Base-by-base conservation (phyloP, 2,113 vertebrate genomes). In the Notiomystis cincta region DNA sequence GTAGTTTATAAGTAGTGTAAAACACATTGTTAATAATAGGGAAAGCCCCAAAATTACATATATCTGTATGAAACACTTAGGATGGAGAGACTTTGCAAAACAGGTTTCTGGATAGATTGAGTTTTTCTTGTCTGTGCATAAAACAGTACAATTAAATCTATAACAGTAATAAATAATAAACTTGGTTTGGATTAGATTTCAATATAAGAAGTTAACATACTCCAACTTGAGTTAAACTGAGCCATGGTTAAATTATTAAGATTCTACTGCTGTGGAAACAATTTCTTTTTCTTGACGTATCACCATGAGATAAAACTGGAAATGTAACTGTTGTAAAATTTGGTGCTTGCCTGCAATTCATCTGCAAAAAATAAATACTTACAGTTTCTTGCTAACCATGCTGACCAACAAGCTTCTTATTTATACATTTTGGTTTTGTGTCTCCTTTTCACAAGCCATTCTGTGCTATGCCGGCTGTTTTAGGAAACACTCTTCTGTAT, bases 41-140 rank as follows among this genome's bases (percentile, higher is more conserved):
- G n/a, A 13, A 42, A 57, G 19, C 1, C 4, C 5, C 13, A 21
- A 57, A 21, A 48, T 73, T 66, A 16, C 1, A 0, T 76, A 2
- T n/a, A 35, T 57, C 14, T 86, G 7, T 61, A 31, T 72, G 15
- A 73, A 93, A 27, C 24, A 21, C 33, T 76, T 79, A 2, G 2
- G 15, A 38, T 67, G 40, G 50, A 72, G 27, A 61, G 10, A 53
- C 38, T 82, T 76, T 53, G 22, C 31, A 45, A 66, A 77, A 37
- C 31, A 54, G 31, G 6, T 66, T 84, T 73, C 56, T 62, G 30
- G 10, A 6, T 70, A 53, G 31, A 7, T 58, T 57, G 35, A 42
- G 17, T 84, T 83, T 86, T 35, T 47, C 64, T 87, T 62, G 35
- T 80, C 9, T 69, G 13, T 69, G 33, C 17, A 15, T 61, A 73